phyloP scores from a whole-genome alignment of 2,797 vertebrate genomes.

The Lepilemur ruficaudatus region DNA sequence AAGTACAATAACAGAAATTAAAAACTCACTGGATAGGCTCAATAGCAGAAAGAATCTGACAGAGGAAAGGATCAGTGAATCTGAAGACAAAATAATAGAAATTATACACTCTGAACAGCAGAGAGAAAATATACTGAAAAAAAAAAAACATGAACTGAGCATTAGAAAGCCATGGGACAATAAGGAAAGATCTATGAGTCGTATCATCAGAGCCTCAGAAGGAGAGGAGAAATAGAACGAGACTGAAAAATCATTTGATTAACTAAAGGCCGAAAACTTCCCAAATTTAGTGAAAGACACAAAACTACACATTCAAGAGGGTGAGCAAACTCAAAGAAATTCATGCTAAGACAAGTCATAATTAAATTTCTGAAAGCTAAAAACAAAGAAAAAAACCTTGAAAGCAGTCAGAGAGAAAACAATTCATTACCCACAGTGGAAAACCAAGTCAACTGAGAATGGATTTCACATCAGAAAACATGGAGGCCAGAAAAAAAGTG shows the following conservation, averaged over 20 bases:
- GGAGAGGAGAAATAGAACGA: not conserved
- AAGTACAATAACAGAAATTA: not conserved
- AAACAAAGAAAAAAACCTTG: not conserved
- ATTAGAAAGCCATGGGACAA: not conserved
- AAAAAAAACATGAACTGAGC: not conserved
- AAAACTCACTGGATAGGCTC: not conserved
- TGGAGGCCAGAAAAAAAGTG: not conserved
- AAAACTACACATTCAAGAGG: not conserved
- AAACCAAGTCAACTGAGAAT: constrained; percentile 7
- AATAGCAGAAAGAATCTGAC: constrained; percentile 7
- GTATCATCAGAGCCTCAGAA: not conserved
- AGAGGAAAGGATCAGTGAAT: not conserved
- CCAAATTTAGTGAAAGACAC: not conserved
- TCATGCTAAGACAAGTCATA: not conserved
- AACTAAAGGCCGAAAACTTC: not conserved
- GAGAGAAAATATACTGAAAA: not conserved
- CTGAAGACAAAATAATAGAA: constrained; percentile 23
- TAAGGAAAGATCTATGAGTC: not conserved
- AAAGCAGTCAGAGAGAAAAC: not conserved
- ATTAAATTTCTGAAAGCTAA: constrained; percentile 19
- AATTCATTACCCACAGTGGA: not conserved
- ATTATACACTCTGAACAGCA: not conserved
- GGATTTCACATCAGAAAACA: constrained; percentile 14
- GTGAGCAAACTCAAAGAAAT: not conserved
- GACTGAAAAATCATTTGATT: not conserved